Conservation (phyloP, 2,888 invertebrate genomes). For the Heliconius cydno region DNA sequence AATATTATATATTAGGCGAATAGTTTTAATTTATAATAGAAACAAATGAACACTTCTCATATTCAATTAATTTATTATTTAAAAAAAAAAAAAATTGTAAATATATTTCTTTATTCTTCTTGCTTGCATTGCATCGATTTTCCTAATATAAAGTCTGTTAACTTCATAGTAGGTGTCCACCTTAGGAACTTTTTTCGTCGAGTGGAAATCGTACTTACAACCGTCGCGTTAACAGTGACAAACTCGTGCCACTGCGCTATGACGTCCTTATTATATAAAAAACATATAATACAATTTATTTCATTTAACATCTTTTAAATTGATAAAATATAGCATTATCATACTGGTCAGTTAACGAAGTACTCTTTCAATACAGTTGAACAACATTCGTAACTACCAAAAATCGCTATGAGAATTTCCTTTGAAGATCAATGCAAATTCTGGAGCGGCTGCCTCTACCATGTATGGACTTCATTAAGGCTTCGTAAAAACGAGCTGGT, state of each 20-base stretch:
- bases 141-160: background rate
- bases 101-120: background rate
- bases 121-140: background rate
- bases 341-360: conserved; percentile 13
- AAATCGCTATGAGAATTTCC: conserved; percentile 36
- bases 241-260: background rate
- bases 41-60: no score
- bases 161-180: conserved; percentile 5
- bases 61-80: no score
- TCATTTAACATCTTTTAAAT: background rate
- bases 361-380: conserved; percentile 1
- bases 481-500: conserved; percentile 56
- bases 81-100: background rate
- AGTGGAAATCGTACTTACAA: no score
- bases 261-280: background rate
- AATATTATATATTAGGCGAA: no score
- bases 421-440: conserved; percentile 70
- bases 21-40: no score
- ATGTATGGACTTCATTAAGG: conserved; percentile 78
- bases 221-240: no score
- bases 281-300: background rate
- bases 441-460: conserved; percentile 67
- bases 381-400: conserved; percentile 26
- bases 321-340: background rate
- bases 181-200: no score